Conservation (phyloP, 2,113 vertebrate genomes). For the Pachycephala philippinensis region DNA sequence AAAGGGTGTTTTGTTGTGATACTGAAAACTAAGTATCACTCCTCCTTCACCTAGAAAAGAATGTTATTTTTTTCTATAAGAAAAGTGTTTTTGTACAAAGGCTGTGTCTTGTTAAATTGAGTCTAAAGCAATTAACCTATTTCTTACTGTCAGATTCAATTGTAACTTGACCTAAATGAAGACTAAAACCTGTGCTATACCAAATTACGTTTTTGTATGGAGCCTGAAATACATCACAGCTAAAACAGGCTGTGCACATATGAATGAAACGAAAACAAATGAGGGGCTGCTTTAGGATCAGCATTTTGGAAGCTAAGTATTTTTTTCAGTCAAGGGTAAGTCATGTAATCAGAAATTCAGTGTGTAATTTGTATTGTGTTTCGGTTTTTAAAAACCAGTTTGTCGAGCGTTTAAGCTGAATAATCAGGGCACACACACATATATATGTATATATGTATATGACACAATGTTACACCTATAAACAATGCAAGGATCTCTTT, state of each 20-base stretch:
- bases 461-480: neutral
- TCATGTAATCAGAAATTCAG: neutral
- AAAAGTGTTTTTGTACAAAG: neutral
- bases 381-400: neutral
- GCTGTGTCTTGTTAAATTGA: constrained; percentile 6
- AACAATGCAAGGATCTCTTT: neutral
- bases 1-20: neutral
- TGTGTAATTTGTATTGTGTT: neutral
- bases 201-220: neutral
- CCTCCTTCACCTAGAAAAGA: neutral
- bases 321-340: neutral
- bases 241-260: neutral
- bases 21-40: neutral
- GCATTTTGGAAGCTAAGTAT: neutral
- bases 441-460: too few species aligned
- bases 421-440: neutral
- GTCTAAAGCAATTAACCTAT: constrained; percentile 63
- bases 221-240: neutral
- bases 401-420: neutral
- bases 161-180: constrained; percentile 46
- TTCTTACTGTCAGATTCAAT: constrained; percentile 20
- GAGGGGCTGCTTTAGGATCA: neutral
- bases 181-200: neutral
- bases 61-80: neutral
- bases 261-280: neutral